Conservation (phyloP, 2,888 invertebrate species). For the Anaspis maculata region DNA sequence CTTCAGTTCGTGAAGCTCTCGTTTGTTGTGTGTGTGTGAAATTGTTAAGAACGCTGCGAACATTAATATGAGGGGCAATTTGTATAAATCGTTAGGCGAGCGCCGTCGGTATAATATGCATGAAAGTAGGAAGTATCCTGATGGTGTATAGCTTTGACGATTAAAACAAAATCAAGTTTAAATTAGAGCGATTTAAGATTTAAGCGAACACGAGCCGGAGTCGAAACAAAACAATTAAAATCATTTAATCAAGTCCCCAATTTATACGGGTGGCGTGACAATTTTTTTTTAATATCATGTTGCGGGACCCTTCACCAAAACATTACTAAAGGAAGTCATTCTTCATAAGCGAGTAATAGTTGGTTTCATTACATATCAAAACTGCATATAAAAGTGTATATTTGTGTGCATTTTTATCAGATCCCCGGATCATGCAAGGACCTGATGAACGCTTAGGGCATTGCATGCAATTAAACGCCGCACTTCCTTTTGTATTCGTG, state of each 20-base stretch:
- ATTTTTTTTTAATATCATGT: slow-evolving; percentile 16
- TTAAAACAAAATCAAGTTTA: slow-evolving; percentile 28
- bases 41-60: too few relatives aligned
- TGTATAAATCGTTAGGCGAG: slow-evolving; percentile 13
- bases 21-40: too few relatives aligned
- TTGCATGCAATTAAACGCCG: slow-evolving; percentile 24
- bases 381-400: too few relatives aligned
- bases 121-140: slow-evolving; percentile 16
- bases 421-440: slow-evolving; percentile 26
- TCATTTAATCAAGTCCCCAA: slow-evolving; percentile 24
- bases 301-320: too few relatives aligned
- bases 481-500: slow-evolving; percentile 18
- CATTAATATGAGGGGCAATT: slow-evolving; percentile 11
- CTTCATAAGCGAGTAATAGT: slow-evolving; percentile 30
- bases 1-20: too few relatives aligned
- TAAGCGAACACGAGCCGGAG: slow-evolving; percentile 19
- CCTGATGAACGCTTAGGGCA: slow-evolving; percentile 24
- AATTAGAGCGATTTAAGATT: slow-evolving; percentile 16
- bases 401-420: slow-evolving; percentile 28
- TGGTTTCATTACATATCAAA: slow-evolving; percentile 28
- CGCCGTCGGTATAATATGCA: slow-evolving; percentile 12
- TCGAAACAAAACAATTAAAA: slow-evolving; percentile 27
- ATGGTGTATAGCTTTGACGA: slow-evolving; percentile 17
- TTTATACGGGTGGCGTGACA: slow-evolving; percentile 25
- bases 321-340: slow-evolving; percentile 29